These are phyloP conservation scores for Bemisia tabaci DNA, from an alignment of 1,140 invertebrate genomes.

Conservation along the genomic window DNA sequence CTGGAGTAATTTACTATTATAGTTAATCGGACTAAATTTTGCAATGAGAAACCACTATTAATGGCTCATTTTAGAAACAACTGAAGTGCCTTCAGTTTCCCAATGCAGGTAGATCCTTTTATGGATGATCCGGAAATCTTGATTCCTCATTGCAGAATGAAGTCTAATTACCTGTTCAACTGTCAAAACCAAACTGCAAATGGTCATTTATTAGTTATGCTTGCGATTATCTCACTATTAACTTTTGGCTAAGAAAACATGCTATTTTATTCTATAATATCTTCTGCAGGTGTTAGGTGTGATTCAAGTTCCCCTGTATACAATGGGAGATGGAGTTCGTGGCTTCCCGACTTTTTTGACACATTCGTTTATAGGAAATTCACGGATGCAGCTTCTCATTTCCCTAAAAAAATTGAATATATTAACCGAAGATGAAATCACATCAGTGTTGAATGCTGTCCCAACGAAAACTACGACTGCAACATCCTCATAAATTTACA, in stretches of 20 bases:
- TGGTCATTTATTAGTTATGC: too few species aligned
- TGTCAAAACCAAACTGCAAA: background rate
- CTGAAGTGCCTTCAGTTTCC: too few species aligned
- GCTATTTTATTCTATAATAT: slow-evolving; percentile 24
- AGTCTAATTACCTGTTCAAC: background rate
- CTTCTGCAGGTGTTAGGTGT: slow-evolving; percentile 31
- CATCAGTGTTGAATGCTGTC: slow-evolving; percentile 13
- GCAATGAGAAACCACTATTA: too few species aligned
- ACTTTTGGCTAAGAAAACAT: too few species aligned
- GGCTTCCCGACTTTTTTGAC: slow-evolving; percentile 39
- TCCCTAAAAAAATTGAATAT: slow-evolving; percentile 19
- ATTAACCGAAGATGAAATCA: slow-evolving; percentile 22
- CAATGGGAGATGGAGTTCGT: slow-evolving; percentile 35
- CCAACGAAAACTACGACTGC: too few species aligned
- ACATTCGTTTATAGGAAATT: slow-evolving; percentile 37
- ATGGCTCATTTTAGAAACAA: too few species aligned
- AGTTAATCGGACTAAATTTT: too few species aligned
- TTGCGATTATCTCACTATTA: too few species aligned
- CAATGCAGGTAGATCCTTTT: too few species aligned
- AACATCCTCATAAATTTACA: too few species aligned
- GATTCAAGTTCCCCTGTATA: slow-evolving; percentile 37
- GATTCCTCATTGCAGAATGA: background rate
- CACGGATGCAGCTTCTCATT: slow-evolving; percentile 33
- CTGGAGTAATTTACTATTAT: too few species aligned
- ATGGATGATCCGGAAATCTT: too few species aligned